These are phyloP conservation scores for Eremophila alpestris DNA, from an alignment of 2,797 vertebrate genomes.

Conservation along the genomic window DNA sequence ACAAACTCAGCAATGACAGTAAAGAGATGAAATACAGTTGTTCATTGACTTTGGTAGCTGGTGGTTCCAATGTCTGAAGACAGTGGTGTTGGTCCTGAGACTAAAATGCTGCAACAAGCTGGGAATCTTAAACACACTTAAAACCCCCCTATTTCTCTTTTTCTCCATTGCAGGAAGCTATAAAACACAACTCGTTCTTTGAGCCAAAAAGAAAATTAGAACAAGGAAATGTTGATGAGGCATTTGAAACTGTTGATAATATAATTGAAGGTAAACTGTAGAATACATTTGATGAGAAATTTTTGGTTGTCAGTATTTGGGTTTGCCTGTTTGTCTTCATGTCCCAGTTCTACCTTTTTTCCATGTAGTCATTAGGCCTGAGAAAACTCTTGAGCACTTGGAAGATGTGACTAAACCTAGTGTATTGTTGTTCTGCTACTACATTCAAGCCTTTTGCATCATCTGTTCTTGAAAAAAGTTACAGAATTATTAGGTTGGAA, in stretches of 20 bases:
- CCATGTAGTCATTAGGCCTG: background rate
- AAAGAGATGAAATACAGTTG: background rate
- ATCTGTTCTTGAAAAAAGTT: background rate
- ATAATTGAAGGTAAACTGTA: constrained; percentile 74
- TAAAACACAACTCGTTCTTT: constrained; percentile 74
- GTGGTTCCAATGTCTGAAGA: background rate
- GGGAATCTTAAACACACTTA: background rate
- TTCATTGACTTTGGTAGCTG: background rate
- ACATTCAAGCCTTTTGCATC: background rate
- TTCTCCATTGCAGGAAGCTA: constrained; percentile 69
- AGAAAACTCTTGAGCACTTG: background rate
- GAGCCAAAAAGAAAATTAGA: constrained; percentile 74
- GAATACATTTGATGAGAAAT: background rate
- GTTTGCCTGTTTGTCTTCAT: background rate
- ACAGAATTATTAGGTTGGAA: background rate
- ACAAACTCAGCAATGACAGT: background rate
- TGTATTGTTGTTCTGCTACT: background rate
- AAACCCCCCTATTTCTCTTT: background rate
- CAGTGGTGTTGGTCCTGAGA: background rate
- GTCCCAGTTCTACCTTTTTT: background rate
- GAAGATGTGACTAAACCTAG: background rate
- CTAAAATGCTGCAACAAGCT: background rate
- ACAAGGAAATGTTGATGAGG: constrained; percentile 73
- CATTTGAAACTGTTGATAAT: constrained; percentile 72
- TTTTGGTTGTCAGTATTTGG: background rate